Base-by-base conservation (phyloP, 2,797 vertebrate species). In the Cossypha niveicapilla region DNA sequence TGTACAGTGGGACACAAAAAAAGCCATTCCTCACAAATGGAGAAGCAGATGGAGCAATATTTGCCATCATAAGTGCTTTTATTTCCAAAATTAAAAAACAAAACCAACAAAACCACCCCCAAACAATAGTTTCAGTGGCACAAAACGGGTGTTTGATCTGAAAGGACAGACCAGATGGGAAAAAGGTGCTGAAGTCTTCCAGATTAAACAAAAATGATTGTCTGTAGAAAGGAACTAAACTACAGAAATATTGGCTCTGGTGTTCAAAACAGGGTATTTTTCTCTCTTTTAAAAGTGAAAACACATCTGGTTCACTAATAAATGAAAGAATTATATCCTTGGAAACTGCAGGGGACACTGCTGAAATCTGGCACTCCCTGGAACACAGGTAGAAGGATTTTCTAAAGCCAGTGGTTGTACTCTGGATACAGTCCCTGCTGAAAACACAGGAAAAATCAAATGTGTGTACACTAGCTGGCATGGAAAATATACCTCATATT, bases 1-100 rank as follows among this genome's bases (percentile, higher is more conserved):
- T 88, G 62, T 61, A 91, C 32, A 71, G 79, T 45, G 71, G 54
- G 92, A 91, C 18, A 79, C 67, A 92, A 92, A 92, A 41, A 94
- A 77, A 87, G 72, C 94, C 34, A 68, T 74, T 93, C 78, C 88
- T 94, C 88, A 74, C 88, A 95, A 94, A 93, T 24, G 72, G 86
- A 76, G 71, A 90, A 92, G 94, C 86, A 95, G 91, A 95, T 93
- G 87, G 91, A 94, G 60, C 66, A 87, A 93, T 88, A 96, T 91
- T 94, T 94, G 81, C 92, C 54, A 87, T 80, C 92, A 35, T 92
- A 93, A 93, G 81, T 65, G 63, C 61, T 74, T 92, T 94, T 94
- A 85, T 92, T 92, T 92, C 88, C 25, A 62, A 87, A 94, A 61
- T 58, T 61, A 23, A 77, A 80, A 87, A 76, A 51, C 60, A 58